Base-by-base conservation (phyloP, 2,888 invertebrate genomes). In the Crossocerus cetratus region DNA sequence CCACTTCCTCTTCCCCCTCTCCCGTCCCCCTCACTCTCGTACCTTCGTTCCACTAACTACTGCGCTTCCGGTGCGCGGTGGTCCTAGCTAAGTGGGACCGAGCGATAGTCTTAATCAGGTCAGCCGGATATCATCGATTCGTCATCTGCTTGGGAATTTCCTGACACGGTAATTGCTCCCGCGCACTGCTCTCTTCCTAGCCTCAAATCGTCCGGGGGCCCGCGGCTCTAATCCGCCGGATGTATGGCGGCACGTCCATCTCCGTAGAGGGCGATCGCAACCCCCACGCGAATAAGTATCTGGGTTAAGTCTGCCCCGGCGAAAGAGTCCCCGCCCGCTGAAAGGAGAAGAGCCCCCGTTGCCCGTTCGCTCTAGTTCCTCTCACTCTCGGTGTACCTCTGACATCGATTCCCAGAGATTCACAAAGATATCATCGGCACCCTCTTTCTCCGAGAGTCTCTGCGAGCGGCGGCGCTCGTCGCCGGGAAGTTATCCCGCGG, bases 81-180 rank as follows among this genome's bases (percentile, higher is more conserved):
- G 18, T 32, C 66, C 60, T 55, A 32, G 20, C 55, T 20, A 32
- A 22, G 44, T 56, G 21, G 55, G 14, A 22, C 44, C 43, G 43
- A 58, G 54, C 58, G 70, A 53, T 55, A 63, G 57, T 60, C 57
- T 62, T 76, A 76, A 78, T 76, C 76, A 69, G 69, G 71, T 74
- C 78, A 66, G 22, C 45, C 67, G 78, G 69, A 70, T 79, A 76
- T 74, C 76, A 76, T 76, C 74, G 78, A 76, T 78, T 78, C 72
- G 59, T 70, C 79, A 74, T 70, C 70, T 61, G 59, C 32, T 69
- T 69, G 77, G 80, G 69, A 77, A 75, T 79, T 78, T 78, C 78
- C 59, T 74, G 67, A 64, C 65, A 67, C 60, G 63, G 65, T 78
- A 76, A 79, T 79, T 79, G 76, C 76, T 69, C n/a, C n/a, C 70